Percentiles rank a stretch among this genome's conserved stretches.
Evolutionary conservation across 2,888 invertebrate species (phyloP).

Genomic region (Drosophila neonasuta): DNA sequence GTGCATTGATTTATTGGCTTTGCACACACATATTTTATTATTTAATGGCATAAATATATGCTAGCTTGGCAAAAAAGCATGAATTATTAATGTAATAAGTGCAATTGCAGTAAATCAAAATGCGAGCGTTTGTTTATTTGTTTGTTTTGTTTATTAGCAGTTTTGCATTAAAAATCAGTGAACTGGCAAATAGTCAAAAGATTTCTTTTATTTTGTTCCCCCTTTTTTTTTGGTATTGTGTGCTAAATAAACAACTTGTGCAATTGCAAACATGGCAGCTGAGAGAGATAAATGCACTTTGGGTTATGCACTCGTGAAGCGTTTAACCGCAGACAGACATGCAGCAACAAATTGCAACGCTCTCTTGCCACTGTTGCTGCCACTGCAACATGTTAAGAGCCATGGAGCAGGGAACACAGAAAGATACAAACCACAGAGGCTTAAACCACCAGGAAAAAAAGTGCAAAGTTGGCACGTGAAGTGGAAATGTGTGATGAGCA

Average conservation of each 20-base stretch:
- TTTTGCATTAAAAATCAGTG: constrained; percentile 6
- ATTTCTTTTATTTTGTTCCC: background rate
- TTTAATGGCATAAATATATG: constrained; percentile 1
- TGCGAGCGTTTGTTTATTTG: constrained; percentile 2
- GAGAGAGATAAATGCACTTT: constrained; percentile 31
- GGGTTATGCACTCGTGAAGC: constrained; percentile 23
- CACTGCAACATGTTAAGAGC: constrained; percentile 38
- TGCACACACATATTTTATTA: background rate
- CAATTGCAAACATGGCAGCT: constrained; percentile 21
- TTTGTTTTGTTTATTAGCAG: background rate
- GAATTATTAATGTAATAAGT: constrained; percentile 36
- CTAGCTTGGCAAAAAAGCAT: constrained; percentile 17
- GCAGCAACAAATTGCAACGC: constrained; percentile 36
- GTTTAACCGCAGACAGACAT: constrained; percentile 56
- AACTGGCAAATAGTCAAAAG: constrained; percentile 24
- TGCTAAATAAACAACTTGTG: constrained; percentile 31
- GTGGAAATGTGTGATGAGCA: constrained; percentile 41
- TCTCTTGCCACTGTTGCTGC: background rate
- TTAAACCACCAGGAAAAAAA: constrained; percentile 34
- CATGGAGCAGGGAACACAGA: constrained; percentile 13
- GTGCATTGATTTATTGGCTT: background rate
- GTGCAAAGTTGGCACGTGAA: constrained; percentile 46
- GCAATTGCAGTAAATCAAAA: constrained; percentile 44
- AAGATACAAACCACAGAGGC: constrained; percentile 35
- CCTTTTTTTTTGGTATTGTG: background rate